Percentiles rank a stretch among this genome's conserved stretches.
These are phyloP conservation scores for Pachypeltis micranthus DNA, from an alignment of 1,140 invertebrate genomes.

Conservation along the genomic window DNA sequence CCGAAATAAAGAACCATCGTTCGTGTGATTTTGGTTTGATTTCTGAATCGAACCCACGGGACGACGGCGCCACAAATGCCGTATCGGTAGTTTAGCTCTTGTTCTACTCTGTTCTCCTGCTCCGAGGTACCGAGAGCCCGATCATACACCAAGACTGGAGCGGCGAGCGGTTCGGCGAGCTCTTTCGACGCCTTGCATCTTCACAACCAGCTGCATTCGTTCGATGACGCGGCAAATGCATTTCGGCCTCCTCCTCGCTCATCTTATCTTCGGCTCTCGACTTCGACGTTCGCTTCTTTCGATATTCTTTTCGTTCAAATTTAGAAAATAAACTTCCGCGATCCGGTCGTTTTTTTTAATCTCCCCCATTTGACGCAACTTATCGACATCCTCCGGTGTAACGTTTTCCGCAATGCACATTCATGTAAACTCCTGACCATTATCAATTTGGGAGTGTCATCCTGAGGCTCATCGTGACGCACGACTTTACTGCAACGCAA, in stretches of 20 bases:
- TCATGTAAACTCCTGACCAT: not conserved
- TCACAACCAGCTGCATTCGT: conserved; percentile 14
- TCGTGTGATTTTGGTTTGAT: no score
- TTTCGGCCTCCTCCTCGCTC: not conserved
- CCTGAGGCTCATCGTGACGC: no score
- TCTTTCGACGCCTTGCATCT: not conserved
- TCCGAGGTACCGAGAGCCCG: conserved; percentile 15
- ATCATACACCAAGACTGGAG: no score
- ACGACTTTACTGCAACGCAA: no score
- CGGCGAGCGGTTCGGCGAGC: not conserved
- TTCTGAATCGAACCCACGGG: no score
- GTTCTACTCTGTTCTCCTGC: not conserved
- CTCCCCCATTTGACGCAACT: not conserved
- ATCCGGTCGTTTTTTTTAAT: not conserved
- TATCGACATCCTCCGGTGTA: not conserved
- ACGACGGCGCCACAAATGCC: no score
- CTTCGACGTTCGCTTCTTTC: not conserved
- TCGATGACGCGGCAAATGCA: conserved; percentile 16
- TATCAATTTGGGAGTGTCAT: no score
- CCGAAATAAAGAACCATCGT: no score
- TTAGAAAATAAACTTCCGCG: not conserved
- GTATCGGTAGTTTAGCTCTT: no score
- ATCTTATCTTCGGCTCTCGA: not conserved
- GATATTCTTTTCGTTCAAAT: not conserved
- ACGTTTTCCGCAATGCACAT: not conserved